A percentile compares a stretch with the other conserved stretches of the same genome.
These are phyloP conservation scores for Zoroaster sp. DNA, from an alignment of 53 echinoderm and acorn worm genomes.

Conservation along the genomic window DNA sequence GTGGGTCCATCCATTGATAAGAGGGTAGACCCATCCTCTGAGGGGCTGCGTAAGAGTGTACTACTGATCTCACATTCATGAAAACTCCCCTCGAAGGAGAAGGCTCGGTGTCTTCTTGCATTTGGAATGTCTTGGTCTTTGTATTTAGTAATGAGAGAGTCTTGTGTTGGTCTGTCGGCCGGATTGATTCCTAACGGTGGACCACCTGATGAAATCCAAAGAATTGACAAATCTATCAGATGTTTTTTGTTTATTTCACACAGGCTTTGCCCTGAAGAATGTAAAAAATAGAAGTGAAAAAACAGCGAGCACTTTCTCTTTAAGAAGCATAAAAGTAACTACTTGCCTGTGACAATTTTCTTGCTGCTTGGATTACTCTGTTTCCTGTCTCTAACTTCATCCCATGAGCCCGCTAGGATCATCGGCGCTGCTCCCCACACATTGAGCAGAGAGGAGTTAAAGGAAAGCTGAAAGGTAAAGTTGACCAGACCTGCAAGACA, in stretches of 20 bases:
- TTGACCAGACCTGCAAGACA: constrained; percentile 76
- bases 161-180: constrained; percentile 2
- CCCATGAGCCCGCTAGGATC: constrained; percentile 76
- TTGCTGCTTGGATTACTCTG: constrained; percentile 42
- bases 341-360: constrained; percentile 24
- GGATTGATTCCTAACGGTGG: constrained; percentile 31
- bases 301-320: no score
- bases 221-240: not conserved
- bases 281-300: not conserved
- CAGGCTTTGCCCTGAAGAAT: not conserved
- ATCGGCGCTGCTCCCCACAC: constrained; percentile 94
- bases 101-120: not conserved
- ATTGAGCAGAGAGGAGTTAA: constrained; percentile 90
- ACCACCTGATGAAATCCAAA: not conserved
- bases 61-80: constrained; percentile 91
- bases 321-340: no score
- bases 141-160: not conserved
- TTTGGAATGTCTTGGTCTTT: not conserved
- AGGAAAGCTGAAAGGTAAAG: constrained; percentile 92
- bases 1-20: not conserved
- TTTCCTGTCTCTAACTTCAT: constrained; percentile 48
- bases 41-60: constrained; percentile 72
- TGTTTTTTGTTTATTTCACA: not conserved
- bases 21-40: constrained; percentile 47
- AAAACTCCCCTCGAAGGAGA: constrained; percentile 63